These are phyloP conservation scores for Margarornis squamiger DNA, from an alignment of 2,797 vertebrate species.

Conservation along the genomic window DNA sequence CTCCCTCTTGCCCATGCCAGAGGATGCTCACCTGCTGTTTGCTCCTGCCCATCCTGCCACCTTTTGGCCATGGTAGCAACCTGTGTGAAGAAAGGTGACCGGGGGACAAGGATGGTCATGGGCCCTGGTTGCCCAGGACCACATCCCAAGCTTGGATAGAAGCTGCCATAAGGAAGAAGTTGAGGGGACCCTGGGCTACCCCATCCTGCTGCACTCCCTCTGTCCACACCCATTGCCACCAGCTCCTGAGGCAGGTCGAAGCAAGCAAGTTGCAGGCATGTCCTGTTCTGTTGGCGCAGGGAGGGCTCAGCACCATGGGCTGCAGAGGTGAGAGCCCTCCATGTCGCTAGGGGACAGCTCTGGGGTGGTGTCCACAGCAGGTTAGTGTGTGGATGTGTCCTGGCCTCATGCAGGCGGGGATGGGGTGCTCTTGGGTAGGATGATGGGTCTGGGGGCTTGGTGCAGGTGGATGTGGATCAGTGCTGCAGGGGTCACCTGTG, in stretches of 20 bases:
- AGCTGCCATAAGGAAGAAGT: not conserved
- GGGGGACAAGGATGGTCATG: not conserved
- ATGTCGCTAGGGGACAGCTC: accelerated
- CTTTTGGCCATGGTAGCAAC: accelerated
- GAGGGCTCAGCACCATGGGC: not conserved
- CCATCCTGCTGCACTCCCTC: not conserved
- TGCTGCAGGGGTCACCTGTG: not conserved
- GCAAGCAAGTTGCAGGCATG: not conserved
- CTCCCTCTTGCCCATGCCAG: not conserved
- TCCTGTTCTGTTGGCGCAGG: not conserved
- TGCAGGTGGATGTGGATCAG: not conserved
- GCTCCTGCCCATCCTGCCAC: not conserved
- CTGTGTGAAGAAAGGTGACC: not conserved
- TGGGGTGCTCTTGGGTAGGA: accelerated
- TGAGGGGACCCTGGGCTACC: not conserved
- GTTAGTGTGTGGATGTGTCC: accelerated
- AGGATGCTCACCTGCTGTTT: not conserved
- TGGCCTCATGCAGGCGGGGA: not conserved
- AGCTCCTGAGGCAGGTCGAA: not conserved
- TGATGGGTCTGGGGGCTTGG: not conserved
- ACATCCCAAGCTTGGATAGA: not conserved
- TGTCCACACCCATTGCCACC: not conserved
- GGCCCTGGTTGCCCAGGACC: not conserved
- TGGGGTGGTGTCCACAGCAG: not conserved
- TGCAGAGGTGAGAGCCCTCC: accelerated